These are phyloP conservation scores for Cinclus cinclus DNA, from an alignment of 2,113 vertebrate genomes.

Conservation along the genomic window DNA sequence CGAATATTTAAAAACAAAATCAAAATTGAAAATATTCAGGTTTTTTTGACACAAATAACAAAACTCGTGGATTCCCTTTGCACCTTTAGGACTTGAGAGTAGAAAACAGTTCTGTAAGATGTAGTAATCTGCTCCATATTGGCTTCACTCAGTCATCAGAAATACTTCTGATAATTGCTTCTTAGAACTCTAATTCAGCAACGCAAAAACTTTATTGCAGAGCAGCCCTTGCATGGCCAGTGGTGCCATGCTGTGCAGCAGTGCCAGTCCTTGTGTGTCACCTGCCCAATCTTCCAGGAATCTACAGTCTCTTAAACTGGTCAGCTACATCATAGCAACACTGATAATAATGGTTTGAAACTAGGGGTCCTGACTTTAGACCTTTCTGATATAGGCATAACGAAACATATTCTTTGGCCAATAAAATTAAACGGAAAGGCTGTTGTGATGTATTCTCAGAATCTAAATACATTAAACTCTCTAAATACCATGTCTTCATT, in stretches of 20 bases:
- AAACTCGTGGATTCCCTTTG: not conserved
- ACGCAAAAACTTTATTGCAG: not conserved
- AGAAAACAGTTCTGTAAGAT: not conserved
- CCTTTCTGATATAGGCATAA: not conserved
- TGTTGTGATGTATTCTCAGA: not conserved
- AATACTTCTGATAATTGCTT: not conserved
- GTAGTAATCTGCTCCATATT: not conserved
- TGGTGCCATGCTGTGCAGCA: not conserved
- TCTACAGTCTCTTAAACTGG: not conserved
- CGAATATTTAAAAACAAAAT: not conserved
- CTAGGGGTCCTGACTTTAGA: not conserved
- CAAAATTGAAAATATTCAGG: not conserved
- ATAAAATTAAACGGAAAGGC: not conserved
- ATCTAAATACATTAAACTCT: not conserved
- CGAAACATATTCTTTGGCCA: rapidly evolving
- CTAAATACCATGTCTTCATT: not conserved
- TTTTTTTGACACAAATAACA: not conserved
- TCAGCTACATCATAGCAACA: not conserved
- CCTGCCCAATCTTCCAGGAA: not conserved
- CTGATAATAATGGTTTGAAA: not conserved
- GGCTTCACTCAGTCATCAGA: not conserved
- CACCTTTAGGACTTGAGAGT: not conserved
- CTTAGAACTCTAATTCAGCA: not conserved
- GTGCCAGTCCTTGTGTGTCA: not conserved
- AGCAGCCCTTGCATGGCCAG: not conserved